Conservation (phyloP, 2,888 invertebrate genomes). For the Tetranychus truncatus region DNA sequence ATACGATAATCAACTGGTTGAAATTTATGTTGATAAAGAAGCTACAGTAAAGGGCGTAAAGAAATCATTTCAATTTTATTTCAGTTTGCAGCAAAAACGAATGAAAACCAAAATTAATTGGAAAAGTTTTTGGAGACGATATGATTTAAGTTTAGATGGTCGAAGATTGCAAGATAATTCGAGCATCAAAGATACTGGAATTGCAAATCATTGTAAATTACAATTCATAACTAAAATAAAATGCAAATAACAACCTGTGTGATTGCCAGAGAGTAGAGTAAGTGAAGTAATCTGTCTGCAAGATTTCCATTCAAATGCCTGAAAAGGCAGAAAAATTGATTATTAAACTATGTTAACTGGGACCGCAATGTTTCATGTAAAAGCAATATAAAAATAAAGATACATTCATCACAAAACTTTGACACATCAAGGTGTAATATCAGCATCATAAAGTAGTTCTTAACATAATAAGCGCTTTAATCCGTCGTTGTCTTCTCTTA, state of each 20-base stretch:
- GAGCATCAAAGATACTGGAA: background rate
- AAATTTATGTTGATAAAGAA: background rate
- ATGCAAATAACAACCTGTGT: no score
- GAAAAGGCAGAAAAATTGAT: no score
- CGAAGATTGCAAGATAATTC: background rate
- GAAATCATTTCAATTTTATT: background rate
- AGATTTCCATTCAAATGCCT: constrained; percentile 45
- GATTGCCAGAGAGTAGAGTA: no score
- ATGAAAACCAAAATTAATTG: background rate
- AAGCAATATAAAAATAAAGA: constrained; percentile 12
- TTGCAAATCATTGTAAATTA: background rate
- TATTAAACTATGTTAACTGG: no score
- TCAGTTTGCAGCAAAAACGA: background rate
- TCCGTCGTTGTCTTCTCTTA: constrained; percentile 47
- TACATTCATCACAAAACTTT: constrained; percentile 94
- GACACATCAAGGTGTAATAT: constrained; percentile 94
- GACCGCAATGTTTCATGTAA: constrained; percentile 43
- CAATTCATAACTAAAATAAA: background rate
- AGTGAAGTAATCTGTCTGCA: constrained; percentile 53
- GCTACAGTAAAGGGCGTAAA: background rate
- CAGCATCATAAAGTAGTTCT: constrained; percentile 79
- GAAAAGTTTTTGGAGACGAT: background rate
- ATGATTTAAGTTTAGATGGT: background rate
- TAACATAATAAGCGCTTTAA: constrained; percentile 77
- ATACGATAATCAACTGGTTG: background rate